Conservation (phyloP, 2,888 invertebrate species). For the Zygaena filipendulae region DNA sequence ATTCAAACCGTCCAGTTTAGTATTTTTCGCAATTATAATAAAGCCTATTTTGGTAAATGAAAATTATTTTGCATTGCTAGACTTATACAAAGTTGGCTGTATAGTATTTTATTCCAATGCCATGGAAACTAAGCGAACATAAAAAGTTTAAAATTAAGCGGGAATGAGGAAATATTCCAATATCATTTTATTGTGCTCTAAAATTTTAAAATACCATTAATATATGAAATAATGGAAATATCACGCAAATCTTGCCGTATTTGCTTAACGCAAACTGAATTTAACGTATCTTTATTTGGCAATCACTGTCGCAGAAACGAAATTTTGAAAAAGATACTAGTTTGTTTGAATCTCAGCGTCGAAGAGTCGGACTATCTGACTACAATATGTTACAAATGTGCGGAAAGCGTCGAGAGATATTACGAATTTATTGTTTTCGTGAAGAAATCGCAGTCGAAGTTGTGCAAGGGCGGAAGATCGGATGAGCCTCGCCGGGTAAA, state of each 20-base stretch:
- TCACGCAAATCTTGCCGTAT: constrained; percentile 41
- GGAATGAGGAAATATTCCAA: too few relatives aligned
- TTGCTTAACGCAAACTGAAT: constrained; percentile 45
- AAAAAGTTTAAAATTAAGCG: too few relatives aligned
- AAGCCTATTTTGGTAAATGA: constrained; percentile 11
- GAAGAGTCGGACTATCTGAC: constrained; percentile 39
- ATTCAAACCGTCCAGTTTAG: constrained; percentile 56
- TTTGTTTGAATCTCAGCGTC: constrained; percentile 41
- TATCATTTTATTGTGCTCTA: constrained; percentile 5
- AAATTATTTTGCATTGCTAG: too few relatives aligned
- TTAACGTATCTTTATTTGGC: constrained; percentile 44
- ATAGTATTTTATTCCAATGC: too few relatives aligned
- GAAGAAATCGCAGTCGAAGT: constrained; percentile 36
- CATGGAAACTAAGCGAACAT: too few relatives aligned
- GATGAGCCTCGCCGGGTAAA: constrained; percentile 21
- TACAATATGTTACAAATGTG: constrained; percentile 49
- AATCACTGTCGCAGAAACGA: constrained; percentile 36
- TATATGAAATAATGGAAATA: constrained; percentile 33
- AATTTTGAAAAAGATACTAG: constrained; percentile 43
- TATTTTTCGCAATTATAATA: constrained; percentile 32
- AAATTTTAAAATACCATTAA: too few relatives aligned
- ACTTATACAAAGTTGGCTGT: too few relatives aligned
- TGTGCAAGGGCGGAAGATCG: constrained; percentile 22
- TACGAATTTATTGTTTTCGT: constrained; percentile 39
- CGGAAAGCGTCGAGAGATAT: constrained; percentile 43